Evolutionary conservation across 2,113 vertebrate species (phyloP).

Genomic region (Chinchilla lanigera): DNA sequence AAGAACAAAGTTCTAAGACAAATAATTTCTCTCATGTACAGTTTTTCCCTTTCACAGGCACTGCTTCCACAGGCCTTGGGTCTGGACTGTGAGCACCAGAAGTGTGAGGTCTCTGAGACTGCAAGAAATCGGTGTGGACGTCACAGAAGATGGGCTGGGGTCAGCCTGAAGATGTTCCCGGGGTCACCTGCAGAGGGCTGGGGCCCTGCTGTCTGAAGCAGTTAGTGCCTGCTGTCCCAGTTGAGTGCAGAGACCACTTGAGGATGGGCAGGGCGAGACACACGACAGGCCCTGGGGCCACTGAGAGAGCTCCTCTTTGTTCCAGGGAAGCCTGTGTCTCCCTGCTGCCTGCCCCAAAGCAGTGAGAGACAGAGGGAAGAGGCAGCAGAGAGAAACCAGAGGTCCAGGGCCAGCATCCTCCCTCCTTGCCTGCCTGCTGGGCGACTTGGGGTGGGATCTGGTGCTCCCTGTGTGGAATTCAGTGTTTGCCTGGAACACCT

Average conservation of each 20-base stretch:
- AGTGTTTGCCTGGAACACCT: not conserved
- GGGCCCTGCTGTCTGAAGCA: not conserved
- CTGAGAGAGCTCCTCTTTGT: not conserved
- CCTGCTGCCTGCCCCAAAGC: not conserved
- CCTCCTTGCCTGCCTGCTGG: rapidly evolving
- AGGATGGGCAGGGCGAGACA: not conserved
- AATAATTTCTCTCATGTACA: not conserved
- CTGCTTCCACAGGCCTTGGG: not conserved
- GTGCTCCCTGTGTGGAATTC: not conserved
- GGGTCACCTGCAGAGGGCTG: no score
- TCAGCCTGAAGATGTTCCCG: not conserved
- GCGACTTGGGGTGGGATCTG: not conserved
- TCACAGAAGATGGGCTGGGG: not conserved
- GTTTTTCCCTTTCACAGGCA: not conserved
- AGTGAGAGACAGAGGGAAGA: not conserved
- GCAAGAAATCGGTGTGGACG: not conserved
- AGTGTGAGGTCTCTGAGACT: not conserved
- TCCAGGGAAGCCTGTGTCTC: not conserved
- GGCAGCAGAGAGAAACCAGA: not conserved
- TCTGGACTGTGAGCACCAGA: not conserved
- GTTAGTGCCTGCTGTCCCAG: not conserved
- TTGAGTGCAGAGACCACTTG: not conserved
- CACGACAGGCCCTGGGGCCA: not conserved
- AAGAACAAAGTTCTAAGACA: not conserved
- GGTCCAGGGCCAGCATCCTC: not conserved